Base-by-base conservation (phyloP, 2,113 vertebrate species). In the Patagioenas fasciata region DNA sequence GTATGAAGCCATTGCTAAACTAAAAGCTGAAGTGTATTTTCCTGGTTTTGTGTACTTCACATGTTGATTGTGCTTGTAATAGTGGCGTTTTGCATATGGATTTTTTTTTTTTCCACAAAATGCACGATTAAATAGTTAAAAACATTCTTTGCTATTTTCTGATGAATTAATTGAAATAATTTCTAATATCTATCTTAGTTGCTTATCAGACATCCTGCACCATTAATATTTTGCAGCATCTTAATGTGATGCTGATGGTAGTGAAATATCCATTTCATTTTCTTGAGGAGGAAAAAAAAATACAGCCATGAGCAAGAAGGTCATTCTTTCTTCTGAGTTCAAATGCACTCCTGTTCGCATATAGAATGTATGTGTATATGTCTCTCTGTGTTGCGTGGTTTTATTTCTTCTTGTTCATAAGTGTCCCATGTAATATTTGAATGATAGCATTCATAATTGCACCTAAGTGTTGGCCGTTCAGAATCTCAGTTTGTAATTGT, bases 211-310 rank as follows among this genome's bases (percentile, higher is more conserved):
- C 62, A 51, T 8, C 31, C 58, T 85, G 83, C 90, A 93, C 28
- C 75, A 94, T 98, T 97, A 97, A 97, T 98, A 97, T 98, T 98
- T 98, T 95, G 97, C 40, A 95, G 91, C 31, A 91, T 94, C 91
- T 96, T 88, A 93, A 86, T 15, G 36, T 50, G 75, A 70, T 97
- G 93, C 50, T 96, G 51, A 34, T 92, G 88, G 48, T 67, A 95
- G n/a, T 89, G 71, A 94, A 74, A 96, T 90, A 65, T 90, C 65
- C 77, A 88, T 96, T 97, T 96, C 79, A 58, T 82, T 91, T 96
- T 94, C 61, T 95, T 73, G 71, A 91, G 80, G 77, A 88, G 60
- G 48, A 66, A 40, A 44, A 78, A 82, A 19, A 88, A 91, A 42
- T 18, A 64, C 9, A 47, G 26, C 80, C 12, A 16, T 71, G 42